A percentile compares a stretch with the other conserved stretches of the same genome.
These are phyloP conservation scores for Sphenopsis melanotis DNA, from an alignment of 2,797 vertebrate genomes.

Conservation along the genomic window DNA sequence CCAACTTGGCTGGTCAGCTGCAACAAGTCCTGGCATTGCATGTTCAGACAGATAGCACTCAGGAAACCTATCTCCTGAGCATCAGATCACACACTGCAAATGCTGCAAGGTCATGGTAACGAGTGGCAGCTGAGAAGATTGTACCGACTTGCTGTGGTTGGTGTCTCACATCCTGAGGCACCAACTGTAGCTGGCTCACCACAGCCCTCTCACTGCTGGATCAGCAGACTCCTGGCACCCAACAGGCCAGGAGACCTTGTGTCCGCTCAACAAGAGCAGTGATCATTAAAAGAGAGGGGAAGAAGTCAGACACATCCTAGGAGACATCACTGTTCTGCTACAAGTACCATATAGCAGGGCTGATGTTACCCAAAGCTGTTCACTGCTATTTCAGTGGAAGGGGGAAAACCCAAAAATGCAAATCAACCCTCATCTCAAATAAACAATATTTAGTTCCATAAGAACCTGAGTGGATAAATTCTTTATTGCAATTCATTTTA, in stretches of 20 bases:
- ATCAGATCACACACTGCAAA: background rate
- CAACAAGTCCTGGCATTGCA: background rate
- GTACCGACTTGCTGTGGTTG: background rate
- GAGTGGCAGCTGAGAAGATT: background rate
- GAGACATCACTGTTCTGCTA: background rate
- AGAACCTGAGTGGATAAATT: background rate
- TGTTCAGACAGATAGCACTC: background rate
- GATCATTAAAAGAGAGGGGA: background rate
- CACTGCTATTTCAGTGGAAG: background rate
- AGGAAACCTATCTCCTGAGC: background rate
- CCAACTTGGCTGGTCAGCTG: background rate
- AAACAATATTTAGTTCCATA: background rate
- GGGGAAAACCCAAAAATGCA: background rate
- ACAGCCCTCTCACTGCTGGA: background rate
- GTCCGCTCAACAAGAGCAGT: background rate
- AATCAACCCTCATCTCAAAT: background rate
- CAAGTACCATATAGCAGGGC: background rate
- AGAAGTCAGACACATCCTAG: background rate
- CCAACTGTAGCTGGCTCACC: background rate
- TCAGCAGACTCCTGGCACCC: background rate
- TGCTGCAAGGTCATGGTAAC: background rate
- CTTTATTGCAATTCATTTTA: background rate
- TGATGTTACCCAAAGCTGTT: background rate
- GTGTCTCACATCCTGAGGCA: background rate
- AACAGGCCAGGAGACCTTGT: background rate